Evolutionary conservation across 2,113 vertebrate species (phyloP).

Genomic region (Corythornis madagascariensis): DNA sequence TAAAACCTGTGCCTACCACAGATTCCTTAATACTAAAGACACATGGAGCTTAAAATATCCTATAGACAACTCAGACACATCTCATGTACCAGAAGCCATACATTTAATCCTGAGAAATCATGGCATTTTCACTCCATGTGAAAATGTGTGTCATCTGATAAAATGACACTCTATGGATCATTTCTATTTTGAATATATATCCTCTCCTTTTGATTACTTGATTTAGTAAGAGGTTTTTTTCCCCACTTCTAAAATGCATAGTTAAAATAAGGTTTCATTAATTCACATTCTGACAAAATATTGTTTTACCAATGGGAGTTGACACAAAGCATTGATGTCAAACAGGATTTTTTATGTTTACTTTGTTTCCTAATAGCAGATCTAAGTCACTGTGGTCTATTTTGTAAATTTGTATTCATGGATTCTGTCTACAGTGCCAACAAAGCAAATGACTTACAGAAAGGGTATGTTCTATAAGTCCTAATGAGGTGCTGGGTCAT

Average conservation of each 20-base stretch:
- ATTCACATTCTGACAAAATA: background rate
- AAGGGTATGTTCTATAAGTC: background rate
- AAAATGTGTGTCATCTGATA: too few relatives aligned
- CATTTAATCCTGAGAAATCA: background rate
- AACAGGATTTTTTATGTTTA: background rate
- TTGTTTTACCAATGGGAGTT: background rate
- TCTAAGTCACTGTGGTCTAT: background rate
- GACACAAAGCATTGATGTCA: background rate
- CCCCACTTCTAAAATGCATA: background rate
- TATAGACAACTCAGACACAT: background rate
- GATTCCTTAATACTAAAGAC: background rate
- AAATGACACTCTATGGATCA: background rate
- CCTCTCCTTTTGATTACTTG: background rate
- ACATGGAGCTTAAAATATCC: background rate
- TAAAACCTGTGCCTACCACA: background rate
- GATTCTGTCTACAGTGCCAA: background rate
- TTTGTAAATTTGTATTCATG: background rate
- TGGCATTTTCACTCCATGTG: background rate
- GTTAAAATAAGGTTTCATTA: background rate
- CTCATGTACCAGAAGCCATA: background rate
- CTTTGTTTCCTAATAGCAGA: slow-evolving; percentile 10
- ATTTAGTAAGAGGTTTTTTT: background rate
- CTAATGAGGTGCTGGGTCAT: slow-evolving; percentile 11
- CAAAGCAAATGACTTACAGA: slow-evolving; percentile 1
- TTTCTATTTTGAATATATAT: background rate